Evolutionary conservation across 1,140 invertebrate genomes (phyloP).

Genomic region (Lepidurus apus): DNA sequence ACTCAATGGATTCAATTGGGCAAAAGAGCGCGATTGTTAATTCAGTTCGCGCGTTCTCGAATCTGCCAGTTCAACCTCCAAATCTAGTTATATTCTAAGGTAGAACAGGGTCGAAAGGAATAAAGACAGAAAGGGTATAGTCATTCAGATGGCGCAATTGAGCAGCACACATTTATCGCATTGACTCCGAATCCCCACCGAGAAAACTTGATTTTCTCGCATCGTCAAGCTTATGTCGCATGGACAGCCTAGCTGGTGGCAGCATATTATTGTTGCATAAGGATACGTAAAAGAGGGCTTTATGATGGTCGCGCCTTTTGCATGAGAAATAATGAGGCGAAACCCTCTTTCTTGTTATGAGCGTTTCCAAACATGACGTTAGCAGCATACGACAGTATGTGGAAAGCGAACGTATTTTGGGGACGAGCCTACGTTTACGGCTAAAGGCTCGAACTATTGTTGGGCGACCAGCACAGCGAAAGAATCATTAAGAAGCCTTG

Average conservation of each 20-base stretch:
- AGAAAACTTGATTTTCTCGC: neutral
- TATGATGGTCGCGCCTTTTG: neutral
- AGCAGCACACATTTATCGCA: neutral
- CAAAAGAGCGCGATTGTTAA: no score
- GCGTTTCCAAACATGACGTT: neutral
- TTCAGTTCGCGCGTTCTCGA: no score
- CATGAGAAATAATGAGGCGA: neutral
- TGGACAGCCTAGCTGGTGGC: neutral
- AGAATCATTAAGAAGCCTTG: constrained; percentile 9
- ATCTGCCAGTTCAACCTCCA: no score
- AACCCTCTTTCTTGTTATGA: neutral
- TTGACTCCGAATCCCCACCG: neutral
- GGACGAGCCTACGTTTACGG: neutral
- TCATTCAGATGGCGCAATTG: neutral
- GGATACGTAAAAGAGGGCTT: neutral
- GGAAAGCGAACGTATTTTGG: neutral
- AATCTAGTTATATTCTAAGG: no score
- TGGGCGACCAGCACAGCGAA: neutral
- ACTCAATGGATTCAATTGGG: no score
- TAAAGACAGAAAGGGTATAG: no score
- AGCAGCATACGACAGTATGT: neutral
- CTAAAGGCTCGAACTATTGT: neutral
- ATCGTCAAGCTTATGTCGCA: neutral
- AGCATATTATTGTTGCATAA: neutral
- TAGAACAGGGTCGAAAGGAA: no score